Conservation (phyloP, 2,113 vertebrate genomes). For the Dipodomys merriami region DNA sequence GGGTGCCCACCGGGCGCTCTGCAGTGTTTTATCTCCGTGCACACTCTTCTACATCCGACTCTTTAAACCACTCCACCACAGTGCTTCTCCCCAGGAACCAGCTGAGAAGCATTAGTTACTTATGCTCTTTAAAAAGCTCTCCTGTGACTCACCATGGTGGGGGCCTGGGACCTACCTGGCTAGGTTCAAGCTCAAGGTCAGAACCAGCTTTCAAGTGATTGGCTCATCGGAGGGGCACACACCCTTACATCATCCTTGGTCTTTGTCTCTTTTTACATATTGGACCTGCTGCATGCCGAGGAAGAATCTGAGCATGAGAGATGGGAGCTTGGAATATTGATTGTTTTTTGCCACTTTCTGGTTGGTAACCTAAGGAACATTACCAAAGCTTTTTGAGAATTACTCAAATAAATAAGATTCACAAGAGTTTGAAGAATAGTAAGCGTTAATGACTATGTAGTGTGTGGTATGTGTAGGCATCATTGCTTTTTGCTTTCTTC, state of each 20-base stretch:
- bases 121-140: constrained; percentile 62
- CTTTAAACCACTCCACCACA: background rate
- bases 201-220: constrained; percentile 17
- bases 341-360: background rate
- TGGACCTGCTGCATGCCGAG: background rate
- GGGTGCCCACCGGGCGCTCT: background rate
- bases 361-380: background rate
- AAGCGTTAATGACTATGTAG: background rate
- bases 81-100: constrained; percentile 41
- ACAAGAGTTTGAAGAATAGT: background rate
- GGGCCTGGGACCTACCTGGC: background rate
- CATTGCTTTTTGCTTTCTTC: too few relatives aligned
- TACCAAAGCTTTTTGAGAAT: background rate
- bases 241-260: background rate
- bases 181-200: constrained; percentile 62
- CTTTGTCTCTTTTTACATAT: background rate
- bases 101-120: constrained; percentile 54
- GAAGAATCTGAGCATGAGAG: background rate
- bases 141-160: background rate
- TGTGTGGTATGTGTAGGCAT: too few relatives aligned
- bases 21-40: constrained; percentile 48
- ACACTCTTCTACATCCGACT: constrained; percentile 3
- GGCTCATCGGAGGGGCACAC: background rate
- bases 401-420: background rate
- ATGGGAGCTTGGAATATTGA: background rate